These are phyloP conservation scores for Hylia prasina DNA, from an alignment of 2,113 vertebrate genomes.

Conservation along the genomic window DNA sequence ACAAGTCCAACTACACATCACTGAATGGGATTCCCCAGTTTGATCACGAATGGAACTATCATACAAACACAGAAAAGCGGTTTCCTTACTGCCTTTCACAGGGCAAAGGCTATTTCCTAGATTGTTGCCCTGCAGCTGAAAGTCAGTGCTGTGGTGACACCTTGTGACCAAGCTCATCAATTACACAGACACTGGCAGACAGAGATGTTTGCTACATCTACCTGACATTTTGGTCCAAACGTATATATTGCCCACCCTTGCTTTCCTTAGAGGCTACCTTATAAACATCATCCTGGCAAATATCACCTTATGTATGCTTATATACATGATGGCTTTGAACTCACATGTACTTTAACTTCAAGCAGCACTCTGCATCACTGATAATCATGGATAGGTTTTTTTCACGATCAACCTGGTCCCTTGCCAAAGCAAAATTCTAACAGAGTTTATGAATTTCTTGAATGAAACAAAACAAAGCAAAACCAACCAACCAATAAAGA, in stretches of 20 bases:
- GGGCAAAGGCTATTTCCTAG: background rate
- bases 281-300: background rate
- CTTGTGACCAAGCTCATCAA: constrained; percentile 53
- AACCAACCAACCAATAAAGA: background rate
- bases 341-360: background rate
- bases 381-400: background rate
- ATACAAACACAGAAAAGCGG: no score
- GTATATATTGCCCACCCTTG: background rate
- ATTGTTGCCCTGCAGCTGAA: background rate
- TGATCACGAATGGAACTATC: background rate
- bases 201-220: background rate
- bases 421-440: background rate
- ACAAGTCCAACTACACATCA: background rate
- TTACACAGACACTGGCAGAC: background rate
- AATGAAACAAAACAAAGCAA: background rate
- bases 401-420: background rate
- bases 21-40: fast-evolving
- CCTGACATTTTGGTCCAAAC: background rate
- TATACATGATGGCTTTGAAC: background rate
- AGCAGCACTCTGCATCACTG: background rate
- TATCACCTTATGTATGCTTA: background rate
- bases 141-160: constrained; percentile 42
- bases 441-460: background rate
- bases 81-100: background rate
- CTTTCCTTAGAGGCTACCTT: background rate